Base-by-base conservation (phyloP, 2,888 invertebrate genomes). In the Eustalomyia histrio region DNA sequence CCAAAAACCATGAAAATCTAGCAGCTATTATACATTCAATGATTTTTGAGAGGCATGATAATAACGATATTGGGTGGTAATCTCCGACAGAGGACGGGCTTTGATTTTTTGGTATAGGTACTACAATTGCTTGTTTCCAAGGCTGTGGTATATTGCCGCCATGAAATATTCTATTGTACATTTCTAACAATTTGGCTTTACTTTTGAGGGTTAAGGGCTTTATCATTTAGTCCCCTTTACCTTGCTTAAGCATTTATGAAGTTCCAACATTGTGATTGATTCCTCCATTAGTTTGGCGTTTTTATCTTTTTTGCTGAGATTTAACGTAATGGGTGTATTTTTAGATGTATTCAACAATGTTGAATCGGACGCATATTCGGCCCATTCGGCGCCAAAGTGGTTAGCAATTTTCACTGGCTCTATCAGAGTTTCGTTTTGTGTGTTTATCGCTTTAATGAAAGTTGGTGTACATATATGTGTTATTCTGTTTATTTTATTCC, bases 41-140 rank as follows among this genome's bases (percentile, higher is more conserved):
- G 7, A 73, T 16, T 74, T 76, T 81, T 5, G 69, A 58, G 0
- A 74, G 16, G 24, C 69, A 76, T 3, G 75, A 43, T 3, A 82
- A 14, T 16, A 76, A 18, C 0, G 71, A 75, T 6, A 75, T 78
- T 6, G 74, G 78, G 9, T 61, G 58, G 12, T 67, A 78, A 12
- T n/a, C 69, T 10, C 21, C 57, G 7, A 52, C 21, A n/a, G 35
- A 16, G 1, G 43, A n/a, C 47, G 50, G 12, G 0, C 17, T 58
- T 29, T 76, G 69, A 1, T 24, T 29, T 39, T 78, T 81, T 2
- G 55, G 60, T 1, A 78, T 73, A 7, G 69, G 58, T 0, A 81
- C 50, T 12, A 81, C 14, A 10, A 52, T 43, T 5, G 74, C 69
- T 0, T 65, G 52, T 21, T 72, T 71, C 58, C 64, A 80, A 8